Evolutionary conservation across 2,797 vertebrate species (phyloP), one percentile per base, ranked within the genome.

Genomic region (Muscicapa striata): DNA sequence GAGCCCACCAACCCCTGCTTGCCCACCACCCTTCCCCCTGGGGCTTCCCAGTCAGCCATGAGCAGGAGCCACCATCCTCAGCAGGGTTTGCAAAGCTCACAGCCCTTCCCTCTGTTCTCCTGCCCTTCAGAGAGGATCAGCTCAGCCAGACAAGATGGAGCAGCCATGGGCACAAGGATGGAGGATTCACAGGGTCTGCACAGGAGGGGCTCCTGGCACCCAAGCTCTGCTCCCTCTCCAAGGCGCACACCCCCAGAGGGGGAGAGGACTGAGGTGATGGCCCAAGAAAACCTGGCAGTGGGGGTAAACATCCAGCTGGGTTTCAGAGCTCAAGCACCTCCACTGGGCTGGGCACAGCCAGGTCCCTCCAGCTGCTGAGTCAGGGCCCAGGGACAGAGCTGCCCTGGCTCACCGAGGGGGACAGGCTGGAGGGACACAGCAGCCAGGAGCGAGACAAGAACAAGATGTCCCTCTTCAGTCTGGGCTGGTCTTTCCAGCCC

Each of bases 331-430:
- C 1, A 0, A 45, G 41, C 26, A 40, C 17, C 30, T 63, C 13
- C 6, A 3, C 10, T 22, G 21, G 32, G 23, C 38, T 66, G 70
- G 24, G 41, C 15, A 34, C 0, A 0, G 30, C 30, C 73, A 48
- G 18, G 6, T 46, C 15, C 59, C 29, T 10, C 14, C 3, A 1
- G 17, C 13, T 45, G 41, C 45, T 20, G 23, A 30, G 20, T 26
- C 59, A 41, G 27, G 11, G 27, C 32, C 21, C 54, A 36, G 54
- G 29, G 38, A 15, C 41, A 57, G 49, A 48, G 17, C 38, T 74
- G 41, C 46, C 19, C 29, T 0, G 0, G 18, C 27, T 62, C 63
- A 21, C 32, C 0, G 0, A 52, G 26, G 8, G 6, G 29, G 6
- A 62, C 29, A 62, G 55, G 40, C 57, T 55, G 48, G 18, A n/a